phyloP scores from a whole-genome alignment of 2,797 vertebrate genomes.

The Notoglanidium macrostoma region DNA sequence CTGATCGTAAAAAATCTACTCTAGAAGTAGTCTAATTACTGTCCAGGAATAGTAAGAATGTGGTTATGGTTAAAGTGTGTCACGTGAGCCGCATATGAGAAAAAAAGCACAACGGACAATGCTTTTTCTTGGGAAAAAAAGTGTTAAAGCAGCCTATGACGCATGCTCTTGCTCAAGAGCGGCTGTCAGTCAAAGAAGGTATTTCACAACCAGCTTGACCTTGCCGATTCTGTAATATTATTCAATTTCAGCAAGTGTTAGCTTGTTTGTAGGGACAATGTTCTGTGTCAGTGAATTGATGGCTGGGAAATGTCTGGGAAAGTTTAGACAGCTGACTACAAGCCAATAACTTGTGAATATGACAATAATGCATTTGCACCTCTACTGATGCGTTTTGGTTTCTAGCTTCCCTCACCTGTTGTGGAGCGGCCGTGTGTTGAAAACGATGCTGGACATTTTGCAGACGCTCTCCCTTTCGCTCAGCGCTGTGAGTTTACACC shows the following conservation, averaged over 20 bases:
- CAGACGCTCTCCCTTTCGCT: slow-evolving; percentile 91
- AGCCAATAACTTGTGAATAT: neutral
- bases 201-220: neutral
- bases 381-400: neutral
- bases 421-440: slow-evolving; percentile 96
- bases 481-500: slow-evolving; percentile 47
- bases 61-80: neutral
- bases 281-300: neutral
- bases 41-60: neutral
- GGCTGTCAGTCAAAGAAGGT: neutral
- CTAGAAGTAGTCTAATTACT: too few relatives aligned
- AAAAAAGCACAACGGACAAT: neutral
- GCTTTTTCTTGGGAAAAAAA: too few relatives aligned
- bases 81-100: neutral
- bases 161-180: neutral
- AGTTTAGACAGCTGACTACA: neutral
- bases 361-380: too few relatives aligned
- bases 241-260: too few relatives aligned
- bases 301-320: neutral
- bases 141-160: neutral
- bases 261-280: neutral
- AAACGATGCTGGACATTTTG: slow-evolving; percentile 97
- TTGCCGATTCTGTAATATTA: too few relatives aligned
- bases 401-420: slow-evolving; percentile 93
- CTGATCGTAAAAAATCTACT: neutral